These are phyloP conservation scores for Dryocosmus kuriphilus DNA, from an alignment of 2,888 invertebrate species.

Conservation along the genomic window DNA sequence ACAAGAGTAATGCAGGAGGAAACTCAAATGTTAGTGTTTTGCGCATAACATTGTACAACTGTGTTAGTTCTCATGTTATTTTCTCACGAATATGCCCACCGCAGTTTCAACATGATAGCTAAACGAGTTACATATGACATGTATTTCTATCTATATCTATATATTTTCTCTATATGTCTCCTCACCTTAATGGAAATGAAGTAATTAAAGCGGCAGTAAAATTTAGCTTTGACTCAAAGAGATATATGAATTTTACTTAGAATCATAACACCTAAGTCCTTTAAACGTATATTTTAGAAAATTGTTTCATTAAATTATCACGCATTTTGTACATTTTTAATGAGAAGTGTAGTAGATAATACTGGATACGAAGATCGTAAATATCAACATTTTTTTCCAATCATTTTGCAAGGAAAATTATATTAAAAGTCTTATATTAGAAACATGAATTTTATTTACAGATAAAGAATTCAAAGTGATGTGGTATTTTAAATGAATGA, in stretches of 20 bases:
- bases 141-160: background rate
- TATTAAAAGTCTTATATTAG: background rate
- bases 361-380: too few species aligned
- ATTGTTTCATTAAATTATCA: slow-evolving; percentile 3
- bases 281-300: too few species aligned
- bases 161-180: too few species aligned
- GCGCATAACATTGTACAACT: slow-evolving; percentile 9
- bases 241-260: background rate
- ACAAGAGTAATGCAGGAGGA: background rate
- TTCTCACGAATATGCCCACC: background rate
- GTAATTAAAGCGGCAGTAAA: background rate
- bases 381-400: too few species aligned
- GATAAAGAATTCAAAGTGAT: background rate
- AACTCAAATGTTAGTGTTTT: slow-evolving; percentile 15
- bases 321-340: background rate
- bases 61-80: slow-evolving; percentile 28
- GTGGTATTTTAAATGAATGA: too few species aligned
- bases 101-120: slow-evolving; percentile 1
- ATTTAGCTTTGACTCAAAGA: background rate
- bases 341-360: background rate
- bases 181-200: background rate
- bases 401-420: too few species aligned
- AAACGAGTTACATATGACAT: background rate
- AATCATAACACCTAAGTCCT: too few species aligned
- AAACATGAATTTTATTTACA: background rate